Base-by-base conservation (phyloP, 2,113 vertebrate genomes). In the Scortum barcoo region DNA sequence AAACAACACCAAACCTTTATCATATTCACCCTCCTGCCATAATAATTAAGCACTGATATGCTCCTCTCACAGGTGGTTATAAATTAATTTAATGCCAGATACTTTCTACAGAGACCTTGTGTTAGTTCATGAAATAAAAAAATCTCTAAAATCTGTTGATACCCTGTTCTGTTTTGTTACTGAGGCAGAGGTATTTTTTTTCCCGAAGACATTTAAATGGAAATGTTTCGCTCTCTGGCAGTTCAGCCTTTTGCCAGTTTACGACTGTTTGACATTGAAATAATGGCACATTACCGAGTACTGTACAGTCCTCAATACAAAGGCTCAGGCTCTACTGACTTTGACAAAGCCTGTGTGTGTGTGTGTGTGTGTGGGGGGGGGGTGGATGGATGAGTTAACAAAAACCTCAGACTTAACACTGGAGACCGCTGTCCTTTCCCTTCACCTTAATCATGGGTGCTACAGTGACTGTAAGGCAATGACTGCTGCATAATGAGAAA, bases 231-330 rank as follows among this genome's bases (percentile, higher is more conserved):
- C 4, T 54, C 12, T 51, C 1, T 36, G 22, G 22, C n/a, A 70
- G 24, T 58, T 73, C 28, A 66, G 38, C 51, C 69, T 24, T 80
- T 73, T 20, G 20, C n/a, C 22, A 17, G 28, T 72, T 44, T 56
- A 26, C n/a, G n/a, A 42, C 44, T 65, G 54, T 46, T 33, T 60
- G 77, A 62, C 48, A 54, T 30, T 65, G 46, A 30, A 53, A 22
- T 63, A 48, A 28, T 19, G 8, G 4, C 17, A 3, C 4, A 24
- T 9, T 20, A 3, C 40, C 19, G 33, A 10, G n/a, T 71, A 33
- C 12, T 58, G 50, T 65, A 70, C 5, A 33, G 54, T 54, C 28
- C 48, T 28, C 17, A 22, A 40, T 40, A 9, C 24, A 20, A 33
- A 63, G 50, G 14, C 51, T 30, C 44, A 66, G 51, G 8, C 53